Evolutionary conservation across 2,888 invertebrate genomes (phyloP).

Genomic region (Chelonus formosanus): DNA sequence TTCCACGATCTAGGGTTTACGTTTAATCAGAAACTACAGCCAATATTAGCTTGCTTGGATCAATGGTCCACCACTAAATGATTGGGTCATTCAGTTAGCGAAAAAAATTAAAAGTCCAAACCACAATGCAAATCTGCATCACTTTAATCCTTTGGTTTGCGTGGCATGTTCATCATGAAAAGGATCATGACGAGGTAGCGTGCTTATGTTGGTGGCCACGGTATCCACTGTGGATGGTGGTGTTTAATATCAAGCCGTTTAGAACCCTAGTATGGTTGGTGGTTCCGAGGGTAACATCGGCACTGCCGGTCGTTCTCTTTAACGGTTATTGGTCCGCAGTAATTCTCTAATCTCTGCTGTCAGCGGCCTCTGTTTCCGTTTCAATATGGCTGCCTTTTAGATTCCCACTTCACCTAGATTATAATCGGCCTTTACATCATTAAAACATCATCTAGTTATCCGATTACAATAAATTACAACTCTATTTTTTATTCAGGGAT

Average conservation of each 20-base stretch:
- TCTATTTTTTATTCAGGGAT: no score
- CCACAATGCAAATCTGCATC: slow-evolving; percentile 18
- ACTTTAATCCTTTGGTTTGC: slow-evolving; percentile 9
- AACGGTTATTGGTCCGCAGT: slow-evolving; percentile 62
- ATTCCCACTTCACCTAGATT: no score
- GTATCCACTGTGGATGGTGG: slow-evolving; percentile 42
- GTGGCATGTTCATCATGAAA: slow-evolving; percentile 7
- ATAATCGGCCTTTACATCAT: no score
- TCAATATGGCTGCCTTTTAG: slow-evolving; percentile 54
- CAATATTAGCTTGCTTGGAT: slow-evolving; percentile 9
- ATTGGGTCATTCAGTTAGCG: background rate
- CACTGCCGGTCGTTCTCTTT: slow-evolving; percentile 61
- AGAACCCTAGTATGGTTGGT: slow-evolving; percentile 49
- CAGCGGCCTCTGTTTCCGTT: slow-evolving; percentile 60
- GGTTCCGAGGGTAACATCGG: slow-evolving; percentile 35
- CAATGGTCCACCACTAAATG: no score
- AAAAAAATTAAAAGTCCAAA: background rate
- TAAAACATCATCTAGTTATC: no score
- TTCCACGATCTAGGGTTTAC: slow-evolving; percentile 28
- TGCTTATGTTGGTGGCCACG: slow-evolving; percentile 16
- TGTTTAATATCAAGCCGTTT: slow-evolving; percentile 57
- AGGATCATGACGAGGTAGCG: slow-evolving; percentile 18
- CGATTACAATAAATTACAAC: no score
- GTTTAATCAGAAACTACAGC: slow-evolving; percentile 21
- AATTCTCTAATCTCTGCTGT: slow-evolving; percentile 63